Conservation (phyloP, 2,888 invertebrate genomes). For the Acleris emargana region DNA sequence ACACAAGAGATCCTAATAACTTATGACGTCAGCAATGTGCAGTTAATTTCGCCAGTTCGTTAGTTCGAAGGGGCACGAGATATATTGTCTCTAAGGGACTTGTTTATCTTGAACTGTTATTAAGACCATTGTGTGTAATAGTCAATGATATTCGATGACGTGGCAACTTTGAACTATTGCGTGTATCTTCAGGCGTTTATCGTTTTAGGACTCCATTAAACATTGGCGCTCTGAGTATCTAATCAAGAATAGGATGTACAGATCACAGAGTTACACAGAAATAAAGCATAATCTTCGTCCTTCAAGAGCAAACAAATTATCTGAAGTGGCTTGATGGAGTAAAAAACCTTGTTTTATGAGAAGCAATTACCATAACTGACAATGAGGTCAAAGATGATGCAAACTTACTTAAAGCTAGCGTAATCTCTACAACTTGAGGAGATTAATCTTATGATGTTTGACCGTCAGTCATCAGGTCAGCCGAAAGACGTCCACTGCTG, state of each 20-base stretch:
- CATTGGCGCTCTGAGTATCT: neutral
- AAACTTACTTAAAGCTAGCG: too few relatives aligned
- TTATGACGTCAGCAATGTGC: constrained; percentile 59
- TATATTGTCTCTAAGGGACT: constrained; percentile 70
- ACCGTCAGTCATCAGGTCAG: too few relatives aligned
- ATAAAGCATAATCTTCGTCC: too few relatives aligned
- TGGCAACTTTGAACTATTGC: constrained; percentile 21
- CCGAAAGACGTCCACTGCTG: too few relatives aligned
- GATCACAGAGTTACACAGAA: too few relatives aligned
- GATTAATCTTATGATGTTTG: too few relatives aligned
- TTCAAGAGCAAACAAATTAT: too few relatives aligned
- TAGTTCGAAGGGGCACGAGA: constrained; percentile 49
- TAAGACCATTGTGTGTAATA: constrained; percentile 57
- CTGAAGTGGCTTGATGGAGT: too few relatives aligned
- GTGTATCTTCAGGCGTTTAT: constrained; percentile 20
- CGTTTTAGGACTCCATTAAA: constrained; percentile 7
- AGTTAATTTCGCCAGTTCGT: constrained; percentile 43
- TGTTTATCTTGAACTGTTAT: constrained; percentile 67
- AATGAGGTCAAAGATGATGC: too few relatives aligned
- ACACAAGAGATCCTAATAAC: constrained; percentile 60
- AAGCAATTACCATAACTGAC: too few relatives aligned
- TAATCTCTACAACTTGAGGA: too few relatives aligned
- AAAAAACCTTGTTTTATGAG: too few relatives aligned
- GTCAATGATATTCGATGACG: constrained; percentile 44
- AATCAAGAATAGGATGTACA: neutral